Conservation (phyloP, 2,797 vertebrate species). For the Lepidocolaptes lacrymiger region DNA sequence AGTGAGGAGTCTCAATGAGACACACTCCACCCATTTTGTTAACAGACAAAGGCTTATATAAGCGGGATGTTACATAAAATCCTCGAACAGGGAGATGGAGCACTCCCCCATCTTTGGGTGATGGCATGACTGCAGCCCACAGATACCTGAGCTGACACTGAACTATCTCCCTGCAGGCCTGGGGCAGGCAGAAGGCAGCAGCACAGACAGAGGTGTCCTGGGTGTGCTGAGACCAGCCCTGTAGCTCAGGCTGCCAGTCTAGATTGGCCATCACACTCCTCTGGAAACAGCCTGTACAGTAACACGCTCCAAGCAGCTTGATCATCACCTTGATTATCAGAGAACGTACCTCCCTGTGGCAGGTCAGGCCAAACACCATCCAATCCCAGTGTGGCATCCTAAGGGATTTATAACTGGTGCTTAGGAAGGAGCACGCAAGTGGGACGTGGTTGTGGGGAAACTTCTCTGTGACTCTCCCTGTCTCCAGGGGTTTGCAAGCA, state of each 20-base stretch:
- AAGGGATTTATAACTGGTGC: neutral
- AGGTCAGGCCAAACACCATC: neutral
- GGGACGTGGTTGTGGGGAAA: neutral
- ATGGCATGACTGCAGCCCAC: neutral
- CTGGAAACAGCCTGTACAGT: neutral
- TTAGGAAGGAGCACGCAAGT: fast-evolving
- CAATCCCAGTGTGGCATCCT: neutral
- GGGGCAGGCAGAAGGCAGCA: neutral
- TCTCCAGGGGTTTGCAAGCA: neutral
- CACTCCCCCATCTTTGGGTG: conserved; percentile 31
- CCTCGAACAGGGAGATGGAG: neutral
- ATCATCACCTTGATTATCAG: neutral
- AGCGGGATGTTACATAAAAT: conserved; percentile 55
- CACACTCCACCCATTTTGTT: conserved; percentile 8
- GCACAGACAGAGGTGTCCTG: neutral
- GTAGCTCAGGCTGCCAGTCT: fast-evolving
- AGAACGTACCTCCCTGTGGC: neutral
- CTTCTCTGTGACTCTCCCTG: neutral
- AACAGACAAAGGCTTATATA: conserved; percentile 65
- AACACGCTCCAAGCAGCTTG: fast-evolving
- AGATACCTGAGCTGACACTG: neutral
- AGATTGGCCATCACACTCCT: neutral
- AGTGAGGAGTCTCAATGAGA: neutral
- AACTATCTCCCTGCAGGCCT: neutral
- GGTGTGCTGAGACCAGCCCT: neutral